phyloP scores from a whole-genome alignment of 2,888 invertebrate genomes.

The Elgonia sp. region DNA sequence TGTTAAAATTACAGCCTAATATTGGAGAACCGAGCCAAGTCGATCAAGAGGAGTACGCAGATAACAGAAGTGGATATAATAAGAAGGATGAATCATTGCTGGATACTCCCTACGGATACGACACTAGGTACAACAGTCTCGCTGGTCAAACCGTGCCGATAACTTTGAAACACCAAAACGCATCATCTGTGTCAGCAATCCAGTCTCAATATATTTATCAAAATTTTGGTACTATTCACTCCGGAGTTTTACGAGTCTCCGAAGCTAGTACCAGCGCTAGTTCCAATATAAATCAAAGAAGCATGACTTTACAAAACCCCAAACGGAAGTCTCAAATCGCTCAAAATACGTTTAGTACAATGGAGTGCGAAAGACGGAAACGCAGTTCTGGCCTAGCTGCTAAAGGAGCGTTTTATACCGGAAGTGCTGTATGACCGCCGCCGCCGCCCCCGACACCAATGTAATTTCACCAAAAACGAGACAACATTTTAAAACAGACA shows the following conservation, averaged over 20 bases:
- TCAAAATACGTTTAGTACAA: conserved; percentile 86
- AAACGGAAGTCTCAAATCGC: conserved; percentile 85
- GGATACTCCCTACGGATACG: conserved; percentile 84
- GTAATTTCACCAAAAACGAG: too few species aligned
- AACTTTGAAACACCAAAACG: conserved; percentile 85
- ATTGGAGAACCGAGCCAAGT: conserved; percentile 51
- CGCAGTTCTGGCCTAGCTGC: conserved; percentile 80
- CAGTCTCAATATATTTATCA: conserved; percentile 85
- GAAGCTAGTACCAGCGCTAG: conserved; percentile 85
- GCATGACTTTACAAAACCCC: conserved; percentile 86
- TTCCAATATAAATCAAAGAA: conserved; percentile 85
- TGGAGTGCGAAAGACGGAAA: conserved; percentile 85
- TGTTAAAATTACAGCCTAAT: conserved; percentile 20
- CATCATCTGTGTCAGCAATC: conserved; percentile 84
- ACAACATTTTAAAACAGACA: too few species aligned
- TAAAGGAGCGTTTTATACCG: too few species aligned
- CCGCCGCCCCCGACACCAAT: too few species aligned
- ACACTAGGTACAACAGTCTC: conserved; percentile 83
- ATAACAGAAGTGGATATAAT: conserved; percentile 79
- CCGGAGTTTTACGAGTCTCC: conserved; percentile 85
- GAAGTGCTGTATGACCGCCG: too few species aligned
- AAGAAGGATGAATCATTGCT: conserved; percentile 83
- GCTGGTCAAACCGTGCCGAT: conserved; percentile 86
- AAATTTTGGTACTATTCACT: conserved; percentile 86
- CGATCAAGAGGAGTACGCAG: conserved; percentile 82